Evolutionary conservation across 2,797 vertebrate genomes (phyloP), one percentile per base, ranked within the genome.

Genomic region (Lagodon rhomboides): DNA sequence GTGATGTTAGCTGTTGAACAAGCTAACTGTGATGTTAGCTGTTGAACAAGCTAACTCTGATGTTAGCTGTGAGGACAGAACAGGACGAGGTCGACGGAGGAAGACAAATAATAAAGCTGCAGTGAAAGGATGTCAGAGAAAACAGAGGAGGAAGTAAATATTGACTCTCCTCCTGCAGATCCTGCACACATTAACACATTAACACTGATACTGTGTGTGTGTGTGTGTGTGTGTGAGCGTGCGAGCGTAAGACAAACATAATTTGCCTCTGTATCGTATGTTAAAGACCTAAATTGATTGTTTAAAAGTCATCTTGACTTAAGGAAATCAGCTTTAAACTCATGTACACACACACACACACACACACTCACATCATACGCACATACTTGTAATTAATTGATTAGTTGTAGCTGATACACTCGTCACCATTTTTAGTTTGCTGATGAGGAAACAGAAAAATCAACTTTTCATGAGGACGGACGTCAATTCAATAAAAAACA

Each of bases 141-240:
- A 1, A 18, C 0, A 47, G 25, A 9, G 3, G 17, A 43, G 15
- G 17, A 18, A 17, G 75, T 50, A 46, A 90, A 87, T 89, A 87
- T 89, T 89, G 82, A 89, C 80, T 77, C 64, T 83, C 63, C 75
- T 83, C 54, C 66, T 65, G 44, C 71, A 85, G 66, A 86, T 90
- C 87, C 87, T 86, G 87, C 4, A 64, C n/a, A 18, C 41, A 27
- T 58, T 10, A 46, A 4, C 20, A 68, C 17, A 34, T 27, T 22
- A 25, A 58, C n/a, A 44, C 22, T 59, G 65, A 44, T 23, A 5
- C n/a, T 60, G 20, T 50, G 22, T 62, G 47, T 50, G 62, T 55
- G 50, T 58, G 62, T 55, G 50, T 58, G 44, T 59, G 44, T 75
- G 7, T 60, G 20, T 50, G 16, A 63, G 20, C 55, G 38, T 47